These are phyloP conservation scores for Leucophenga varia DNA, from an alignment of 1,140 invertebrate species.

Conservation along the genomic window DNA sequence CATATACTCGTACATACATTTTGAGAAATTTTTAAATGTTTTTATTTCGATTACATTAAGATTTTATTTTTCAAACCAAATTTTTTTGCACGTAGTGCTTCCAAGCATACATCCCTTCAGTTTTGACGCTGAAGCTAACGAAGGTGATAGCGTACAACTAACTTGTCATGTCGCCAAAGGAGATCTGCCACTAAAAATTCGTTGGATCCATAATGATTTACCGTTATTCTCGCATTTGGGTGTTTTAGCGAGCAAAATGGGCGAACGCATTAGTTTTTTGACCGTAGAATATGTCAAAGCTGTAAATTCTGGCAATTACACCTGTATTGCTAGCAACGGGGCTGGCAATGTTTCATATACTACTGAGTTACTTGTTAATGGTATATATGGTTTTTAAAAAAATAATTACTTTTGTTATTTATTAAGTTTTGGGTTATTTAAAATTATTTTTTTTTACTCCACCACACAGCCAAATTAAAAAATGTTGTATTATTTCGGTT, in stretches of 20 bases:
- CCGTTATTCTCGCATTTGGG: constrained; percentile 53
- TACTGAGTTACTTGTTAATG: constrained; percentile 63
- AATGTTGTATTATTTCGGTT: no score
- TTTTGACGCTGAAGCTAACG: constrained; percentile 64
- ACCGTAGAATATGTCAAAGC: constrained; percentile 59
- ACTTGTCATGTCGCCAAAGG: constrained; percentile 71
- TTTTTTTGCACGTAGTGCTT: constrained; percentile 60
- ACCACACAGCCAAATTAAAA: not conserved
- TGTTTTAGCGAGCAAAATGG: constrained; percentile 37
- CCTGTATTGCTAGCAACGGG: constrained; percentile 64
- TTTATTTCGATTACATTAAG: constrained; percentile 17
- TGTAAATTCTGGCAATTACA: constrained; percentile 67
- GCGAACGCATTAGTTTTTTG: constrained; percentile 33
- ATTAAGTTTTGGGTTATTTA: constrained; percentile 6
- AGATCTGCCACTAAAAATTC: constrained; percentile 67
- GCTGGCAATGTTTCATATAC: constrained; percentile 63
- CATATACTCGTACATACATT: no score
- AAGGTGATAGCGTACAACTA: constrained; percentile 70
- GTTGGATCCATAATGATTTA: constrained; percentile 63
- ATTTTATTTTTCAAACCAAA: constrained; percentile 14
- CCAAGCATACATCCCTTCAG: constrained; percentile 69
- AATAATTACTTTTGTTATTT: no score
- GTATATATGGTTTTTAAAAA: constrained; percentile 38
- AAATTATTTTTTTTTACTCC: constrained; percentile 8
- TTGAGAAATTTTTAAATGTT: constrained; percentile 10